phyloP scores from a whole-genome alignment of 2,888 invertebrate genomes.

The Melinopterus prodromus region DNA sequence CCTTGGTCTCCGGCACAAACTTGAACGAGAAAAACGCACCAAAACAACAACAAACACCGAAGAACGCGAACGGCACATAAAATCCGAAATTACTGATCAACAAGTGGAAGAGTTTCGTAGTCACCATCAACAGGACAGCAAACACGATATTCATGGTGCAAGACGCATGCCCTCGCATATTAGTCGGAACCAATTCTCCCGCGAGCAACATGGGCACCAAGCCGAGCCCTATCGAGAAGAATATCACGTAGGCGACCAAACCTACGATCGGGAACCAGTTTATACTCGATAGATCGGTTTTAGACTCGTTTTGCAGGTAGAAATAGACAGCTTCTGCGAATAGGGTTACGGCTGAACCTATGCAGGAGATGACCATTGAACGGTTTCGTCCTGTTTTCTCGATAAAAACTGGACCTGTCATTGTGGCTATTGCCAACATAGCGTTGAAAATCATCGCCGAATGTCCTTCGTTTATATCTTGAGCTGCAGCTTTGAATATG shows the following conservation, averaged over 20 bases:
- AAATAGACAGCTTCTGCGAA: slow-evolving; percentile 48
- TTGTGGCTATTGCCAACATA: slow-evolving; percentile 36
- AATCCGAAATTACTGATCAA: slow-evolving; percentile 48
- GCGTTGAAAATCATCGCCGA: slow-evolving; percentile 51
- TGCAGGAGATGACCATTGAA: slow-evolving; percentile 48
- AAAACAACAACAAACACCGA: slow-evolving; percentile 45
- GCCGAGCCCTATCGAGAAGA: slow-evolving; percentile 46
- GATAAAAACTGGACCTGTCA: slow-evolving; percentile 44
- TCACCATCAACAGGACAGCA: slow-evolving; percentile 44
- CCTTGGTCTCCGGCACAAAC: slow-evolving; percentile 55
- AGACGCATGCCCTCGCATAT: slow-evolving; percentile 48
- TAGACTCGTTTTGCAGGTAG: slow-evolving; percentile 42
- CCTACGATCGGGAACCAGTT: slow-evolving; percentile 45
- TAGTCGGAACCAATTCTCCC: slow-evolving; percentile 48
- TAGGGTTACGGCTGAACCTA: slow-evolving; percentile 45
- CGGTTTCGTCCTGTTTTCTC: slow-evolving; percentile 50
- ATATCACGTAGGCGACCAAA: slow-evolving; percentile 44
- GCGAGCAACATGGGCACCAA: slow-evolving; percentile 46
- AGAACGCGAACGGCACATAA: slow-evolving; percentile 50
- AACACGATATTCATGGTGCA: slow-evolving; percentile 47
- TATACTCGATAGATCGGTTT: slow-evolving; percentile 39
- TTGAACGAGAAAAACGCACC: slow-evolving; percentile 48
- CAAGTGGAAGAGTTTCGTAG: slow-evolving; percentile 50
- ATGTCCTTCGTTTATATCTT: slow-evolving; percentile 48
- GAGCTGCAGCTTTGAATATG: slow-evolving; percentile 54